Base-by-base conservation (phyloP, 2,797 vertebrate genomes). In the Mycteria americana region DNA sequence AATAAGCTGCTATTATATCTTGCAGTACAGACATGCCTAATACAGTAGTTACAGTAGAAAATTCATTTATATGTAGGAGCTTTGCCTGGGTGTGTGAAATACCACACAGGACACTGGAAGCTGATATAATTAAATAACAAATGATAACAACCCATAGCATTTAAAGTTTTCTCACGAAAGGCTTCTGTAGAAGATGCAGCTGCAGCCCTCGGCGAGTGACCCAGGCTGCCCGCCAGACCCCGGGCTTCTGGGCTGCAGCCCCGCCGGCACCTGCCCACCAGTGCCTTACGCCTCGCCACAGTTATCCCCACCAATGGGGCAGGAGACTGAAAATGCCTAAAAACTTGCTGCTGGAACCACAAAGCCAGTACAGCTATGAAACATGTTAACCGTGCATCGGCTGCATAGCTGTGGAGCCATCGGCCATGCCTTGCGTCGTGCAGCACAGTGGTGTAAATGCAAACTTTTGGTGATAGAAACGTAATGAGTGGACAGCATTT, bases 271-370 rank as follows among this genome's bases (percentile, higher is more conserved):
- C 14, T 35, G n/a, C 27, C 31, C 27, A 67, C 39, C 31, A 62
- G 23, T 2, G 0, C 8, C 25, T 51, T 7, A 2, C 1, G 0
- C 19, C 18, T 62, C 0, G 0, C 14, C 22, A 1, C 8, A 4
- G 10, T 13, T 59, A 33, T 6, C 12, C 21, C 39, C 14, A 10
- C 21, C 17, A 77, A 35, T 6, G 41, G 9, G n/a, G 5, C 8
- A n/a, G 28, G 35, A 73, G 41, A 11, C 10, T 2, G 0, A 46
- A 74, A 84, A n/a, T 4, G 2, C 37, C 17, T 21, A 1, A 53
- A 82, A 89, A 14, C 5, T 57, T 62, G 2, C 11, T 59, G 6
- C 48, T 45, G 45, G 33, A 48, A 18, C 10, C 16, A 19, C 6
- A 19, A 37, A 67, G 23, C 5, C 31, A 4, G 16, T 7, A 21